Percentiles rank a stretch among this genome's conserved stretches.
phyloP scores from a whole-genome alignment of 2,888 invertebrate genomes.

The Brachyopa scutellaris region DNA sequence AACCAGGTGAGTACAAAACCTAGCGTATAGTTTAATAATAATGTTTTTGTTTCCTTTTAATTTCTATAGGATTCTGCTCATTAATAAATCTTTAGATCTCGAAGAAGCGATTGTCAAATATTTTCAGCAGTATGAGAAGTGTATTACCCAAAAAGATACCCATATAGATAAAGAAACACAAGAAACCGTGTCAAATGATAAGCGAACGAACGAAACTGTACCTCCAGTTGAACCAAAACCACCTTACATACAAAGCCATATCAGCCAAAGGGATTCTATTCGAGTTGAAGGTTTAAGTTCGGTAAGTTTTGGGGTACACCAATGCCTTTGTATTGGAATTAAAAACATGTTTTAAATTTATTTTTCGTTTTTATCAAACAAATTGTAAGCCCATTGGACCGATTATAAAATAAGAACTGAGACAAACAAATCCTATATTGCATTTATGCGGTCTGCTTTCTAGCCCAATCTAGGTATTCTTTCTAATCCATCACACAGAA shows the following conservation, averaged over 20 bases:
- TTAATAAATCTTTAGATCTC: conserved; percentile 60
- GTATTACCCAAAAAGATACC: conserved; percentile 30
- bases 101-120: conserved; percentile 62
- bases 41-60: not conserved
- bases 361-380: not conserved
- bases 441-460: no score
- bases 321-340: conserved; percentile 1
- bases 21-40: not conserved
- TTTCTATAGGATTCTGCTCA: conserved; percentile 47
- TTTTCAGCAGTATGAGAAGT: conserved; percentile 54
- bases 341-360: not conserved
- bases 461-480: no score
- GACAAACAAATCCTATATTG: no score
- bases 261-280: no score
- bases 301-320: conserved; percentile 49
- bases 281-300: not conserved
- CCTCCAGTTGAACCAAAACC: no score
- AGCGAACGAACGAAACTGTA: no score
- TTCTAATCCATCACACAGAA: no score
- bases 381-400: conserved; percentile 36
- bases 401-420: not conserved
- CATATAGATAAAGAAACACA: not conserved
- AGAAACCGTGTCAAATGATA: no score
- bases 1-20: conserved; percentile 43
- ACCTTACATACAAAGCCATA: no score